Conservation (phyloP, 2,888 invertebrate genomes). For the Andrena flavipes region DNA sequence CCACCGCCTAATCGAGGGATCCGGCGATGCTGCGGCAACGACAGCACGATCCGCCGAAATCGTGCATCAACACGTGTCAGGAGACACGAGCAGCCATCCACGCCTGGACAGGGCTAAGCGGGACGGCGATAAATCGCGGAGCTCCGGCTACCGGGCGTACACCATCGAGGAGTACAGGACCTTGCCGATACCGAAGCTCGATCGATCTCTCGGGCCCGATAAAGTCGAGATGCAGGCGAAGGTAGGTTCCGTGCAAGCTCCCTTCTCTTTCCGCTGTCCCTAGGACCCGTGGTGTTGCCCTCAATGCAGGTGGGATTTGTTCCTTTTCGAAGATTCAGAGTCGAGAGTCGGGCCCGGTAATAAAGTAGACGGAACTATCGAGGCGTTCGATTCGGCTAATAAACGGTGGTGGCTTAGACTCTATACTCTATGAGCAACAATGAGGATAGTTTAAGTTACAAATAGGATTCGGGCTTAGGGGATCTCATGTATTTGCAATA, state of each 20-base stretch:
- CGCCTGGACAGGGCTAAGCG: constrained; percentile 29
- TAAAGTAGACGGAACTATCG: no score
- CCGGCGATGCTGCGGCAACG: constrained; percentile 14
- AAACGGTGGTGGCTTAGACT: no score
- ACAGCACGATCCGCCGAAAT: constrained; percentile 56
- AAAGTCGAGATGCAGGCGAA: constrained; percentile 71
- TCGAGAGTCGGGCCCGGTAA: no score
- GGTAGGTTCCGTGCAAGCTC: constrained; percentile 59
- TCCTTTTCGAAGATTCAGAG: neutral
- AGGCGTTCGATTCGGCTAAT: no score
- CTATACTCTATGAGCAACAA: no score
- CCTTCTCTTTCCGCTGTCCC: neutral
- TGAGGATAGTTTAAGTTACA: neutral
- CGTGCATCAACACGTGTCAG: constrained; percentile 36
- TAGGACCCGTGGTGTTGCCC: neutral
- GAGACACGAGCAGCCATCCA: constrained; percentile 15
- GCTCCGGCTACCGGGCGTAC: constrained; percentile 72
- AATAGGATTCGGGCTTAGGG: neutral
- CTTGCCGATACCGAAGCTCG: constrained; percentile 71
- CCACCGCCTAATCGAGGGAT: constrained; percentile 67
- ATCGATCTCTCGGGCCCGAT: constrained; percentile 78
- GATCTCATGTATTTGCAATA: neutral
- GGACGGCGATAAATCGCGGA: constrained; percentile 55
- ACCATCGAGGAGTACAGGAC: constrained; percentile 74
- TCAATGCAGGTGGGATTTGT: neutral